phyloP scores from a whole-genome alignment of 2,797 vertebrate genomes.

The Lateolabrax maculatus region DNA sequence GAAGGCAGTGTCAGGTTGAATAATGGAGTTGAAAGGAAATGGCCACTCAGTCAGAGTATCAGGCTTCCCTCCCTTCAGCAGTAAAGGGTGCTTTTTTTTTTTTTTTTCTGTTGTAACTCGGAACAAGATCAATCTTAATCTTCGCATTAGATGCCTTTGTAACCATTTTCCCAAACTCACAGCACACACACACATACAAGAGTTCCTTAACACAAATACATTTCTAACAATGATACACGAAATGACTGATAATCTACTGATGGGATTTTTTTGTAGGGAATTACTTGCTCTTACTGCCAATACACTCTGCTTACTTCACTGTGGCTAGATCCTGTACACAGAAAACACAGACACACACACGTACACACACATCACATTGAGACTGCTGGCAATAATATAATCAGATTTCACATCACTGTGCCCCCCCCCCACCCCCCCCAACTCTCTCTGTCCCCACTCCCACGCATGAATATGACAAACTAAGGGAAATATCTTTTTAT shows the following conservation, averaged over 20 bases:
- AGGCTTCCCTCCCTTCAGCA: background rate
- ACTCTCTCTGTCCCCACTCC: conserved; percentile 26
- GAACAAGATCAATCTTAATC: conserved; percentile 39
- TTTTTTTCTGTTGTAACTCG: conserved; percentile 10
- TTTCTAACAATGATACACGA: background rate
- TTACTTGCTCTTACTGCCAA: conserved; percentile 13
- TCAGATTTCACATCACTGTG: conserved; percentile 49
- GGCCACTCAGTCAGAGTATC: background rate
- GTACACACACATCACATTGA: background rate
- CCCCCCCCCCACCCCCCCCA: conserved; percentile 30
- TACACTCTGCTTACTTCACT: background rate
- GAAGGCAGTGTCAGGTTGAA: background rate
- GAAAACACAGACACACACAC: conserved; percentile 10
- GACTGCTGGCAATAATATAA: conserved; percentile 40
- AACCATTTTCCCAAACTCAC: background rate
- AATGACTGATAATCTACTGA: conserved; percentile 35
- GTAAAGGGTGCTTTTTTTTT: conserved; percentile 5
- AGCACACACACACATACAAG: background rate
- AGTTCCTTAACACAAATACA: background rate
- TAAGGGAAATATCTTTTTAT: conserved; percentile 58
- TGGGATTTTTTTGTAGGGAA: conserved; percentile 29
- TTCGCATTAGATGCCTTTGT: conserved; percentile 35
- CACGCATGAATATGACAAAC: conserved; percentile 47
- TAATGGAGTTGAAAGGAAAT: conserved; percentile 8
- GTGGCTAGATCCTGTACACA: conserved; percentile 6